A percentile compares a stretch with the other conserved stretches of the same genome.
Conservation (phyloP, 2,797 vertebrate genomes). For the Acipenser oxyrinchus region DNA sequence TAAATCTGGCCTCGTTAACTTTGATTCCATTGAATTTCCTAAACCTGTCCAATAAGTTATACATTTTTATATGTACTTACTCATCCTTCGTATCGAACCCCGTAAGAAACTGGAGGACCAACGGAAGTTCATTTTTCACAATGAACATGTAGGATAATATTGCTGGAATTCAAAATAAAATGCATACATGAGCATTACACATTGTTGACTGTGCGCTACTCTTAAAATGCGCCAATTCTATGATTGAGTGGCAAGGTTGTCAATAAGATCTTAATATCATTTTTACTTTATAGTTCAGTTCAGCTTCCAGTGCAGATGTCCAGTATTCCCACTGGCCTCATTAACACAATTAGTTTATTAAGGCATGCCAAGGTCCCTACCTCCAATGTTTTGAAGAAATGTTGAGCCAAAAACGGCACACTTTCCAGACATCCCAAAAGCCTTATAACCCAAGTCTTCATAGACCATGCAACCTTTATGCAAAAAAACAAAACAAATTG, state of each 20-base stretch:
- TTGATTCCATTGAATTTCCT: too few relatives aligned
- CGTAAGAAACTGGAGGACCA: conserved; percentile 60
- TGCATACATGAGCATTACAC: not conserved
- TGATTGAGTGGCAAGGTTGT: too few relatives aligned
- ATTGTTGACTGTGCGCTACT: not conserved
- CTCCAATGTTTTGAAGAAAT: conserved; percentile 65
- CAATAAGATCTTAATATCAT: too few relatives aligned
- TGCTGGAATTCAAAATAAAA: conserved; percentile 43
- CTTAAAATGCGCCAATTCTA: too few relatives aligned
- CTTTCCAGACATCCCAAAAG: conserved; percentile 61
- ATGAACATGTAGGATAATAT: conserved; percentile 72
- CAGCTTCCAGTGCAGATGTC: not conserved
- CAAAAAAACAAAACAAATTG: not conserved
- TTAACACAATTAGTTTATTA: not conserved
- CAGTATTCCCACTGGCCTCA: not conserved
- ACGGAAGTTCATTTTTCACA: conserved; percentile 65
- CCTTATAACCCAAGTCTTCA: conserved; percentile 63
- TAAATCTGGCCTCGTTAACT: too few relatives aligned
- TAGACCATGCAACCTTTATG: conserved; percentile 64
- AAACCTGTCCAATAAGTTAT: not conserved
- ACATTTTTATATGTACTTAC: conserved; percentile 44
- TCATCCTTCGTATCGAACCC: conserved; percentile 44
- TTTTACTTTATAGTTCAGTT: too few relatives aligned
- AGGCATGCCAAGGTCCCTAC: conserved; percentile 28
- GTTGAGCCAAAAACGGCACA: conserved; percentile 63